These are phyloP conservation scores for Stigmatopora nigra DNA, from an alignment of 2,113 vertebrate genomes.

Conservation along the genomic window DNA sequence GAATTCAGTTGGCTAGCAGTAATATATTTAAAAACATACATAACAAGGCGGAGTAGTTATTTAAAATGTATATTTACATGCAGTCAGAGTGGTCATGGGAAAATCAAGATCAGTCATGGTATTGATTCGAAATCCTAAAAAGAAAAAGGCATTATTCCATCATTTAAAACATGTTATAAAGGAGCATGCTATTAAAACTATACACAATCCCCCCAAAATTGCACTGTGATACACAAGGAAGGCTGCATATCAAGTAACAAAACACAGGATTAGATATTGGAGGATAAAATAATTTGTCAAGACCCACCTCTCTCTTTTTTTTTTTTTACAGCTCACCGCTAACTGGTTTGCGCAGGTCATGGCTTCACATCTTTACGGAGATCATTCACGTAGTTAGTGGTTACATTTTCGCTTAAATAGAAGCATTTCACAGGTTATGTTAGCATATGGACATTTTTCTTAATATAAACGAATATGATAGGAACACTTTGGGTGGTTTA, in stretches of 20 bases:
- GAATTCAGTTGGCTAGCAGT: no score
- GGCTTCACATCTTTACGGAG: not conserved
- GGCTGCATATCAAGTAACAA: not conserved
- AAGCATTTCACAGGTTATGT: not conserved
- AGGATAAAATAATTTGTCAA: not conserved
- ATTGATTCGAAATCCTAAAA: slow-evolving; percentile 33
- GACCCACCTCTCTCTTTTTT: not conserved
- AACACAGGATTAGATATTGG: not conserved
- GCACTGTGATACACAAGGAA: not conserved
- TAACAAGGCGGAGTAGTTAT: slow-evolving; percentile 15
- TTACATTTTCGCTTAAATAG: not conserved
- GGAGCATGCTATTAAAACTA: slow-evolving; percentile 4
- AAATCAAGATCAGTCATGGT: slow-evolving; percentile 14
- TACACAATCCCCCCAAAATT: not conserved
- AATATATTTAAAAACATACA: not conserved
- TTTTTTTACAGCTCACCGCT: not conserved
- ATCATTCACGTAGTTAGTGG: not conserved
- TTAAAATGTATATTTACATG: slow-evolving; percentile 54
- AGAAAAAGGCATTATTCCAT: slow-evolving; percentile 17
- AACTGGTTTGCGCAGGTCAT: not conserved
- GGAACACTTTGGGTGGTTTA: not conserved
- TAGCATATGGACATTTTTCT: not conserved
- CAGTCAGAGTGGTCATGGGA: slow-evolving; percentile 50
- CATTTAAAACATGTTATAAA: not conserved
- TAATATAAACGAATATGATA: not conserved